Evolutionary conservation across 2,797 vertebrate genomes (phyloP).

Genomic region (Threskiornis aethiopicus): DNA sequence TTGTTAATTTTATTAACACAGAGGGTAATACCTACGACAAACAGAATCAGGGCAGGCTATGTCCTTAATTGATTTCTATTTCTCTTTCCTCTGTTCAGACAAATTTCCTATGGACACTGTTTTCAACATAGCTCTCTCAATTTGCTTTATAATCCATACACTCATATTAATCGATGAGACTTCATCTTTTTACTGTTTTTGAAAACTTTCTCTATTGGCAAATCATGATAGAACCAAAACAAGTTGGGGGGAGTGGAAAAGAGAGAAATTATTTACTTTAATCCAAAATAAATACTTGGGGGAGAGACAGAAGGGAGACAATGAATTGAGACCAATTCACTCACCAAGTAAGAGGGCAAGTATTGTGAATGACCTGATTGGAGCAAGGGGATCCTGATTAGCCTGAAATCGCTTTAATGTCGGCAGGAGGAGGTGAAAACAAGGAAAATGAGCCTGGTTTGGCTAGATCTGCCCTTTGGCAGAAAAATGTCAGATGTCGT

Average conservation of each 20-base stretch:
- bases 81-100: not conserved
- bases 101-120: conserved; percentile 7
- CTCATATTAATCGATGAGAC: not conserved
- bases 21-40: not conserved
- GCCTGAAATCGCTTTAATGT: not conserved
- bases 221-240: not conserved
- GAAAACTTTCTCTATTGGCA: not conserved
- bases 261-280: not conserved
- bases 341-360: not conserved
- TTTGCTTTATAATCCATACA: conserved; percentile 29
- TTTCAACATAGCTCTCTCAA: not conserved
- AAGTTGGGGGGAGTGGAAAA: not conserved
- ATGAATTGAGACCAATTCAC: not conserved
- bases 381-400: not conserved
- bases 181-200: not conserved
- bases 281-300: not conserved
- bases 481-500: conserved; percentile 9
- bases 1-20: not conserved
- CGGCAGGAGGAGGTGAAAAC: not conserved
- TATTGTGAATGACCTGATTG: not conserved
- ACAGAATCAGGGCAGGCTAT: not conserved
- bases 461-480: not conserved
- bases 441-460: not conserved
- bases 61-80: not conserved
- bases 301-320: not conserved